Evolutionary conservation across 2,797 vertebrate genomes (phyloP), one percentile per base, ranked within the genome.

Genomic region (Lepilemur septentrionalis): DNA sequence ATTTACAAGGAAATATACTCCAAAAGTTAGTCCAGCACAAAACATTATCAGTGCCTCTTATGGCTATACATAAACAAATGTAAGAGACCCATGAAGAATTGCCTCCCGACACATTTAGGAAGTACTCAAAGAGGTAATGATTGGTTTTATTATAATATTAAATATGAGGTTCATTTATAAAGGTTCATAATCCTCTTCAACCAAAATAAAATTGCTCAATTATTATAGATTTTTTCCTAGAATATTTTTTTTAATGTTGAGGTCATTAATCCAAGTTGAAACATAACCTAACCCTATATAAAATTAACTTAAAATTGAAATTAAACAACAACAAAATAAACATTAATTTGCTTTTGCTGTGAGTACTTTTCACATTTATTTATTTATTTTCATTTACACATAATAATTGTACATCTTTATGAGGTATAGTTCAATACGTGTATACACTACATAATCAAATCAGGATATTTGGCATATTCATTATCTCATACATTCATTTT

Each of bases 211-310:
- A 11, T 32, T 89, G 91, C 94, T 97, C 92, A 97, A 90, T 97
- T 61, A 82, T 50, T 95, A 89, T 63, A 87, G 83, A 43, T 94
- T 87, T 35, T 6, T 80, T 69, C 25, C 25, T 84, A 85, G 93
- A 52, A 94, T 25, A 59, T 59, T 12, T 59, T 76, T 96, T 93
- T 97, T 98, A 95, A 96, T 91, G 69, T 88, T 0, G 0, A 96
- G 11, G 89, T 97, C 69, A 94, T 97, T 98, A 97, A 98, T 95
- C 43, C 61, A 96, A 72, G 98, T 97, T 97, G 88, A 89, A 93
- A 70, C 69, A 63, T 76, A 93, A 83, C 41, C 91, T 93, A 88
- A 97, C 72, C 88, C 59, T 67, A 32, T 70, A 13, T 76, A 84
- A 96, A 67, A 59, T 65, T 94, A 97, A 98, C 95, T 91, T 89